Conservation (phyloP, 2,888 invertebrate genomes). For the Melinopterus prodromus region DNA sequence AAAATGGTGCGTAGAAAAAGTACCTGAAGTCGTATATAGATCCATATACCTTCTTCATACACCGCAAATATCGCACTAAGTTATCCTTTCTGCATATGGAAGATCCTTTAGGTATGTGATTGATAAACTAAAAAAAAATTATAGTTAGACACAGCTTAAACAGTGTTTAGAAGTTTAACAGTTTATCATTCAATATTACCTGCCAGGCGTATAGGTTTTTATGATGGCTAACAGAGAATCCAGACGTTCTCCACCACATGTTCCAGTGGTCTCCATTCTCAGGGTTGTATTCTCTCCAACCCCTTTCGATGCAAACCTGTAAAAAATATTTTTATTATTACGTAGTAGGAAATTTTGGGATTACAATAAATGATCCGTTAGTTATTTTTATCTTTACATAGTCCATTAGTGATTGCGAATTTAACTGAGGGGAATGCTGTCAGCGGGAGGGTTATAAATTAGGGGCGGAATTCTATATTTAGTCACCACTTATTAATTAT, state of each 20-base stretch:
- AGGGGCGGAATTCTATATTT: neutral
- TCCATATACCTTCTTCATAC: slow-evolving; percentile 84
- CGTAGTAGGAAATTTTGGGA: neutral
- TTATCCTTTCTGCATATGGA: slow-evolving; percentile 87
- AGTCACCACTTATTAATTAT: neutral
- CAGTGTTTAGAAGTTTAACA: neutral
- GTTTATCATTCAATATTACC: slow-evolving; percentile 56
- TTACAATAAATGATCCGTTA: neutral
- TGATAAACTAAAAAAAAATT: slow-evolving; percentile 70
- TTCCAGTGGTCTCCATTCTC: slow-evolving; percentile 80
- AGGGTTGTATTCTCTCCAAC: slow-evolving; percentile 78
- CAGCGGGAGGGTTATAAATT: neutral
- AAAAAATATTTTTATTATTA: neutral
- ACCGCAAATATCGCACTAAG: slow-evolving; percentile 77
- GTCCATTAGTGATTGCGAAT: neutral
- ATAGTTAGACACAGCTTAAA: no score
- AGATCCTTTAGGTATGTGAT: slow-evolving; percentile 84
- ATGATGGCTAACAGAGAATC: slow-evolving; percentile 73
- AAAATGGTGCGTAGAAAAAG: neutral
- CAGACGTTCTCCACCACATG: slow-evolving; percentile 83
- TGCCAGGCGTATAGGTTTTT: slow-evolving; percentile 76
- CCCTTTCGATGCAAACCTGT: slow-evolving; percentile 79
- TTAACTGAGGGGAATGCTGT: neutral
- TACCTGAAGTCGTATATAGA: slow-evolving; percentile 86
- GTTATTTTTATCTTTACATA: neutral